Evolutionary conservation across 2,888 invertebrate species (phyloP), one percentile per base, ranked within the genome.

Genomic region (Xestoiulus laeticollis): DNA sequence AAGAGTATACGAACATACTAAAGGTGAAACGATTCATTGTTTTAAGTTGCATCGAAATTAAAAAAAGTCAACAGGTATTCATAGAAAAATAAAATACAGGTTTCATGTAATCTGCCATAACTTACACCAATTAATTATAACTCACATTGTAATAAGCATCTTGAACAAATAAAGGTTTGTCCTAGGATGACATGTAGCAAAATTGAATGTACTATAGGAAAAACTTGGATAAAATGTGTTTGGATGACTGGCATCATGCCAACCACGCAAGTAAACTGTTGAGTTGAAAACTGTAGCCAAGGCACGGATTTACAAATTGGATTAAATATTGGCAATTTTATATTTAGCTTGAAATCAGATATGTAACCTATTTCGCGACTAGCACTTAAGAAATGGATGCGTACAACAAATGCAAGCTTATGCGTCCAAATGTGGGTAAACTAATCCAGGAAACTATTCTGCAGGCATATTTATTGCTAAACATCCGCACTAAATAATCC

Each of bases 381-480:
- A 26, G n/a, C 26, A 48, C 16, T 14, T 38, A 2, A 26, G 68
- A 59, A 68, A 68, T 26, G 68, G 68, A 26, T 68, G 12, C 68
- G 26, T 12, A 26, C 26, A 2, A 22, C 68, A 68, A 22, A 26
- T 68, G 12, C 1, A 10, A 68, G 26, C 68, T 26, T 26, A 68
- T 26, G 26, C n/a, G 22, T 68, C 26, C 68, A 68, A 68, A 68
- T 26, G 26, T 10, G 68, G 68, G 4, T 68, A 26, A 26, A 68
- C 68, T 68, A 68, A 68, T 68, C 68, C 68, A 14, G 68, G 26
- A 68, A 68, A 26, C 53, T 26, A 68, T 26, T 68, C 26, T 30
- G 68, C 68, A 12, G 68, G 2, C 68, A 68, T 68, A 68, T 68
- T 68, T 68, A 68, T 68, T 68, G 68, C 68, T 26, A n/a, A 68